Evolutionary conservation across 2,888 invertebrate species (phyloP).

Genomic region (Cerastis rubricosa): DNA sequence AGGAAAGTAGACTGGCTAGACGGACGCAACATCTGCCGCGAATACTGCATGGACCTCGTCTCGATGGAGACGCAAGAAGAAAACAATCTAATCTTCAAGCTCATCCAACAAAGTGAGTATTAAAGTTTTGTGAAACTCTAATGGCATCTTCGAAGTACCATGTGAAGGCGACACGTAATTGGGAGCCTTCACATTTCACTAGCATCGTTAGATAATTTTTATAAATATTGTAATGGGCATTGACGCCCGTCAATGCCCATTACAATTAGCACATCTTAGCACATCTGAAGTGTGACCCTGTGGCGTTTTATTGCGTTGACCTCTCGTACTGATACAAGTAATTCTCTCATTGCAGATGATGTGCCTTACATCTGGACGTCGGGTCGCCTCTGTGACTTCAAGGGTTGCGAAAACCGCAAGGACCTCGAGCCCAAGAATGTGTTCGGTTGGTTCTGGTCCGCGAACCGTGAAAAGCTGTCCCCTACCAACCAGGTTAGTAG

Average conservation of each 20-base stretch:
- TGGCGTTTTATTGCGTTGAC: conserved; percentile 33
- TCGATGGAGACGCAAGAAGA: conserved; percentile 97
- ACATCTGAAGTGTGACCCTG: conserved; percentile 56
- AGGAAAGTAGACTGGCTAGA: conserved; percentile 97
- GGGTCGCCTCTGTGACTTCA: conserved; percentile 97
- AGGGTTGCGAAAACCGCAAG: conserved; percentile 96
- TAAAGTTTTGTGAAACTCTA: conserved; percentile 51
- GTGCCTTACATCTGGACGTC: conserved; percentile 98
- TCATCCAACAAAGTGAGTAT: conserved; percentile 95
- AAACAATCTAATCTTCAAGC: conserved; percentile 96
- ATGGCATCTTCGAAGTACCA: conserved; percentile 40
- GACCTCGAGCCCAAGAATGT: conserved; percentile 96
- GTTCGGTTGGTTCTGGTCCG: conserved; percentile 98
- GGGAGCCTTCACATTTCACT: conserved; percentile 66
- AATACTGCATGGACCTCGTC: conserved; percentile 98
- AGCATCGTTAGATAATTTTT: conserved; percentile 44
- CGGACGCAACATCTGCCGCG: conserved; percentile 97
- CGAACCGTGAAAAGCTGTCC: conserved; percentile 96
- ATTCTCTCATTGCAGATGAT: conserved; percentile 91
- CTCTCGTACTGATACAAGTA: conserved; percentile 31
- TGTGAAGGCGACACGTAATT: conserved; percentile 58
- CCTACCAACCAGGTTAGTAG: conserved; percentile 93
- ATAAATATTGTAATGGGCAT: conserved; percentile 61
- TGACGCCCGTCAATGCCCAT: no score
- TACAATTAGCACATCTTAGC: no score